phyloP scores from a whole-genome alignment of 1,140 invertebrate genomes.

The Arctopsyche grandis region DNA sequence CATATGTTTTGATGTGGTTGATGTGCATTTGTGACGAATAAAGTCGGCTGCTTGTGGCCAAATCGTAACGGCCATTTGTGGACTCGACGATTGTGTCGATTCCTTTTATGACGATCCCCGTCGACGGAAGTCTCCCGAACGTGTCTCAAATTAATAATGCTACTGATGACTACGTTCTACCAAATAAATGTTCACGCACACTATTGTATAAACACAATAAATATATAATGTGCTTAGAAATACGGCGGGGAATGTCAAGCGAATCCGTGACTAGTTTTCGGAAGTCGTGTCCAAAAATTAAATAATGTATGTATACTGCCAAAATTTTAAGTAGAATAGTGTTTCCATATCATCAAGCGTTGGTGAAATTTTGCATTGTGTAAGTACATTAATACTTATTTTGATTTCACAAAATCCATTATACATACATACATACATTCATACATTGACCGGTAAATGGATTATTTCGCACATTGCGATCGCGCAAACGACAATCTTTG shows the following conservation, averaged over 20 bases:
- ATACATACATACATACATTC: too few relatives aligned
- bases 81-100: background rate
- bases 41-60: background rate
- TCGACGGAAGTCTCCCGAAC: slow-evolving; percentile 21
- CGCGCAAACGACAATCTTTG: too few relatives aligned
- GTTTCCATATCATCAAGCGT: too few relatives aligned
- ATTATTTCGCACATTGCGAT: too few relatives aligned
- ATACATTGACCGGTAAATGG: too few relatives aligned
- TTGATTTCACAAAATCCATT: too few relatives aligned
- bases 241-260: slow-evolving; percentile 9
- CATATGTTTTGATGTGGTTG: too few relatives aligned
- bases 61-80: background rate
- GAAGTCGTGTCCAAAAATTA: background rate
- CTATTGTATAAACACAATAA: background rate
- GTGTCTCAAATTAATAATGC: slow-evolving; percentile 12
- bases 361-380: too few relatives aligned
- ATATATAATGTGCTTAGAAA: background rate
- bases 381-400: too few relatives aligned
- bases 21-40: background rate
- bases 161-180: background rate
- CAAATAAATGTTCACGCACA: background rate
- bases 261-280: slow-evolving; percentile 9
- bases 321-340: too few relatives aligned
- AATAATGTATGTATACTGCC: too few relatives aligned
- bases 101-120: slow-evolving; percentile 9